Conservation (phyloP, 1,140 invertebrate genomes). For the Acromyrmex echinatior region DNA sequence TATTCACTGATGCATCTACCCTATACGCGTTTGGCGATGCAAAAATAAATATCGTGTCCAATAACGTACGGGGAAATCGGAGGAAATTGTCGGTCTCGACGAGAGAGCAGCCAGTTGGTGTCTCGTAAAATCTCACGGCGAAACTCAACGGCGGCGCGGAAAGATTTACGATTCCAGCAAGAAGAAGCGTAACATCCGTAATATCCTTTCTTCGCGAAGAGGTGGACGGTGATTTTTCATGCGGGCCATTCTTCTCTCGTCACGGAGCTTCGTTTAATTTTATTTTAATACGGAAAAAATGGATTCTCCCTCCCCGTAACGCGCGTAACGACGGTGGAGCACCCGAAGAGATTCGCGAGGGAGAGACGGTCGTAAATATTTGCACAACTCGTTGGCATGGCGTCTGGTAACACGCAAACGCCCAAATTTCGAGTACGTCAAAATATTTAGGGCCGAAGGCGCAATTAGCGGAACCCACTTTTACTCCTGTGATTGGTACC, state of each 20-base stretch:
- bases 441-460: constrained; percentile 47
- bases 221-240: constrained; percentile 70
- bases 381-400: constrained; percentile 14
- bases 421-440: constrained; percentile 25
- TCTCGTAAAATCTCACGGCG: constrained; percentile 42
- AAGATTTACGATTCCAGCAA: constrained; percentile 76
- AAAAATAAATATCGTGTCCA: constrained; percentile 32
- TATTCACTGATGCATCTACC: not conserved
- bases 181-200: constrained; percentile 74
- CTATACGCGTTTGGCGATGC: not conserved
- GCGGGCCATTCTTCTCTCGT: constrained; percentile 50
- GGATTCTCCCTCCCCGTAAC: not conserved
- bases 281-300: constrained; percentile 65
- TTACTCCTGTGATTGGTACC: not conserved
- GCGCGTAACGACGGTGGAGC: not conserved
- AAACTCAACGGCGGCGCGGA: constrained; percentile 41
- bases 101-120: constrained; percentile 41
- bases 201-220: constrained; percentile 67
- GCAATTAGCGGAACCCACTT: constrained; percentile 31
- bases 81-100: constrained; percentile 39
- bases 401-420: constrained; percentile 24
- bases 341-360: constrained; percentile 14
- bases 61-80: constrained; percentile 17
- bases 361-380: constrained; percentile 48
- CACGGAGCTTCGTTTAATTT: constrained; percentile 63